Base-by-base conservation (phyloP, 2,797 vertebrate species). In the Eulemur coronatus region DNA sequence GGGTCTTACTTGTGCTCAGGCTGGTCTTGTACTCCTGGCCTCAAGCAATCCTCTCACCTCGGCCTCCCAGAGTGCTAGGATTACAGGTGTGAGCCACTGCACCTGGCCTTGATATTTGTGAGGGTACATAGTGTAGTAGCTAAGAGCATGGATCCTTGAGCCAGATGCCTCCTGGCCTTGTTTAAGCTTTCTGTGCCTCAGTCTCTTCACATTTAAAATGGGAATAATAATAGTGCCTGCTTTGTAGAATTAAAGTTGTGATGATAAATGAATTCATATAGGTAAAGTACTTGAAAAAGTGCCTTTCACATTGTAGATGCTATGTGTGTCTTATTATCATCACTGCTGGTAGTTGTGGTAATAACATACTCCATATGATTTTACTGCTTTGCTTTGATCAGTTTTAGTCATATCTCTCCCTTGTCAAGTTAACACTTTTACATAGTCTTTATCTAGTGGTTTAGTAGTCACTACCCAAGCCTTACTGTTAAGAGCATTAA, bases 311-410 rank as follows among this genome's bases (percentile, higher is more conserved):
- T 28, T 41, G 18, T 14, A 35, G 59, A 48, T 75, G 26, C 46
- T 55, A 0, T 8, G 1, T 3, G 0, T 72, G 43, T 35, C 38
- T 80, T 46, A n/a, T 67, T 59, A 30, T n/a, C 18, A 12, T 57
- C 55, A 12, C 33, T 9, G 24, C 2, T 15, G 26, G 0, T 15
- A n/a, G 35, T 48, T 9, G 0, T 7, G 1, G 13, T 67, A 11
- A 4, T 26, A 17, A 46, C 8, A 1, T 57, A 33, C 35, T 84
- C 70, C 33, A 22, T 13, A 3, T 15, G 35, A n/a, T 41, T 30
- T 82, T 46, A 38, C 30, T 84, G 11, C 57, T 38, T 24, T 87
- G 14, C 63, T 43, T 17, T 38, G 41, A n/a, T 70, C 6, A 10
- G 28, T 48, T 87, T 48, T 48, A 52, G 65, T 43, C 10, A 5